These are phyloP conservation scores for Pyralis farinalis DNA, from an alignment of 2,888 invertebrate species.

Conservation along the genomic window DNA sequence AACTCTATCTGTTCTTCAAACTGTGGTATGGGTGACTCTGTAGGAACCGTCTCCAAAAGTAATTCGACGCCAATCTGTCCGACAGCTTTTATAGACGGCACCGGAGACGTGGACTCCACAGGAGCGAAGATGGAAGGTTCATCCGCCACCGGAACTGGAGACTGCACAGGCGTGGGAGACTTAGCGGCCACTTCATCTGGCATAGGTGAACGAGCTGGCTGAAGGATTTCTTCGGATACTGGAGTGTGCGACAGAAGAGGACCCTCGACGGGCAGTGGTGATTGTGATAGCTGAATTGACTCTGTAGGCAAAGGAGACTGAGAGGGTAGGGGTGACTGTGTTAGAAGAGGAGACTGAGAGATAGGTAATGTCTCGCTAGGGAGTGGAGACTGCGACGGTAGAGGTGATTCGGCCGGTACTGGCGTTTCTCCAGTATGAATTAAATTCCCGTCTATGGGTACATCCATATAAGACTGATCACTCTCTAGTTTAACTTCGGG, in stretches of 20 bases:
- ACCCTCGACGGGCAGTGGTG: not conserved
- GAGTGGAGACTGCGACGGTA: slow-evolving; percentile 17
- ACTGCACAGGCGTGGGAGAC: slow-evolving; percentile 10
- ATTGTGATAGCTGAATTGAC: not conserved
- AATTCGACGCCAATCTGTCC: not conserved
- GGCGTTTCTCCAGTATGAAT: slow-evolving; percentile 15
- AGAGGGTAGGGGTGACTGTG: slow-evolving; percentile 15
- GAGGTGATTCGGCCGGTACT: slow-evolving; percentile 15
- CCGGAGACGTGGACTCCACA: not conserved
- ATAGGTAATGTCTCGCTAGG: slow-evolving; percentile 21
- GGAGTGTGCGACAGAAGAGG: not conserved
- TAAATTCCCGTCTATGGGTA: not conserved
- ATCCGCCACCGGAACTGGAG: not conserved
- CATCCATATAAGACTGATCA: slow-evolving; percentile 11
- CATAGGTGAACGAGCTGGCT: slow-evolving; percentile 1
- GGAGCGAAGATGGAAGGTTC: not conserved
- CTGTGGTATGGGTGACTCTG: slow-evolving; percentile 1
- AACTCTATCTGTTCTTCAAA: no score
- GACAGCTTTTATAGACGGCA: not conserved
- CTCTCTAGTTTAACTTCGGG: slow-evolving; percentile 24
- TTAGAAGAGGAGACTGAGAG: slow-evolving; percentile 23
- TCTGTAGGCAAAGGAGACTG: not conserved
- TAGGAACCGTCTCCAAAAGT: not conserved
- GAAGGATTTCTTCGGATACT: not conserved
- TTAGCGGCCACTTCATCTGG: no score